Evolutionary conservation across 2,888 invertebrate species (phyloP), one percentile per base, ranked within the genome.

Genomic region (Amiota mariae): DNA sequence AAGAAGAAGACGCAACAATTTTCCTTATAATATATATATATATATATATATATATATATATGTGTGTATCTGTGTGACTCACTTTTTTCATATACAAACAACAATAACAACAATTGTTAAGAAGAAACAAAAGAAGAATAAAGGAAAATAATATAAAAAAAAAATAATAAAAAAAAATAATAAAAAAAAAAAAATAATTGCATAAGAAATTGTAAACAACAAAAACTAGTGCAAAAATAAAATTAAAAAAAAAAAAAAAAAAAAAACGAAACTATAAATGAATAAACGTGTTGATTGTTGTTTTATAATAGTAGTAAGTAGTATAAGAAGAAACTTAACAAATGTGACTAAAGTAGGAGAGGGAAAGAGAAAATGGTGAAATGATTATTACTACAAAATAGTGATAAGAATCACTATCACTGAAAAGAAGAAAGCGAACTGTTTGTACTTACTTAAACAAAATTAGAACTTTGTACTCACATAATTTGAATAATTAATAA

Each of bases 131-230:
- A 59, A 15, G 59, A 59, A 20, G 59, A 59, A 20, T 20, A 15
- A n/a, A 59, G 11, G 24, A 15, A 15, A 59, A 18, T 18, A 18
- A 59, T 20, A n/a, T n/a, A n/a, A n/a, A n/a, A n/a, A n/a, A n/a
- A n/a, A n/a, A n/a, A n/a, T n/a, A n/a, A n/a, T n/a, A n/a, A n/a
- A n/a, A n/a, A n/a, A n/a, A n/a, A n/a, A 57, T 6, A 13, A 57
- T 8, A 24, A 11, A 57, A 57, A 18, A 11, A 57, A 59, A 18
- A 18, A 11, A 20, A 6, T 59, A 59, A 59, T 59, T 59, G 20
- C 59, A 59, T 59, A 59, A 59, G 59, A 59, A 59, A 59, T 59
- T 15, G 18, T 20, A 15, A 59, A n/a, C 54, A 59, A 59, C 59
- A 20, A 20, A 20, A n/a, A 59, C 59, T 20, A 54, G 15, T n/a